Evolutionary conservation across 2,888 invertebrate genomes (phyloP), one percentile per base, ranked within the genome.

Genomic region (Maniola hyperantus): DNA sequence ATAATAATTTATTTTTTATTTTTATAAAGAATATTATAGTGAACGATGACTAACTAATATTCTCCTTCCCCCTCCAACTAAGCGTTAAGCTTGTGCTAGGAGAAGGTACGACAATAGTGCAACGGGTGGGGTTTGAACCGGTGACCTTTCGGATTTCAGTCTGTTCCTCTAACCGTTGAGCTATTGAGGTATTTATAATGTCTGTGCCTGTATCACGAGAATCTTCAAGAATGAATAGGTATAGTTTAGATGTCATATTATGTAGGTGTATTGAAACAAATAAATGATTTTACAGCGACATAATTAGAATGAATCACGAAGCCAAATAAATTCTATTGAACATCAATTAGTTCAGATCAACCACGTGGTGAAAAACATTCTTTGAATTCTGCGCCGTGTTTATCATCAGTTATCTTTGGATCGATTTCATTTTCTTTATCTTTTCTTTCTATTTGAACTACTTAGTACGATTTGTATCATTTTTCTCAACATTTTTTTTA

Each of bases 311-410:
- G 36, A 8, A 55, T 55, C 36, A 15, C 15, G 18, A 7, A 36
- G 54, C 54, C 54, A 55, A 55, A 36, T n/a, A 54, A 54, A 54
- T 36, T 36, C 15, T 55, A 36, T 55, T 55, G 36, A 55, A 36
- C 54, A 55, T 55, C 36, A 36, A 55, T 15, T 15, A 15, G 36
- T 55, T 15, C 10, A 36, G 54, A 55, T 18, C 33, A n/a, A 34
- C 4, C 54, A 55, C 54, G 54, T 55, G 54, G 54, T 55, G 2
- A 6, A 26, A 0, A 15, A 6, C 6, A 6, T 15, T 46, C 46
- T 15, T 15, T n/a, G 33, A 34, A 54, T 54, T 26, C 26, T 33
- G 42, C 5, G 33, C n/a, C 46, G 6, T 34, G n/a, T 34, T 51
- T 8, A 46, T 2, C 7, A 15, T 6, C 15, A 15, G 26, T 2